These are phyloP conservation scores for Lamellibrachia columna DNA, from an alignment of 2,888 invertebrate species.

Conservation along the genomic window DNA sequence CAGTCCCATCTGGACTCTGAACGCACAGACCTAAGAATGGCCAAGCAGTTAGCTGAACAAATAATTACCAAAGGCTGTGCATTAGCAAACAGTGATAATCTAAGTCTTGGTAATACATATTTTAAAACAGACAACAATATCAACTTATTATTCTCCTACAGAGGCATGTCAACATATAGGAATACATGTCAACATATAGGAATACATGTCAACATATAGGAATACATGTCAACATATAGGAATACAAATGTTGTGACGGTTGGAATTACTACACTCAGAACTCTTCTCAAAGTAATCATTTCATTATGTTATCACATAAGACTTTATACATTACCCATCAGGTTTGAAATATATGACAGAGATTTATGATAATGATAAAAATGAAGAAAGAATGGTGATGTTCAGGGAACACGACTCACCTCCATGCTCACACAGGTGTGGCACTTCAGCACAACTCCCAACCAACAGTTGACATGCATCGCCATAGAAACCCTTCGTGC, in stretches of 20 bases:
- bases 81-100: not conserved
- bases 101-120: not conserved
- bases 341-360: not conserved
- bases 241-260: no score
- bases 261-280: no score
- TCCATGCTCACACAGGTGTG: not conserved
- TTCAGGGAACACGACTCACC: not conserved
- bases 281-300: no score
- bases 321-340: not conserved
- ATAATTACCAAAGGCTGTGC: not conserved
- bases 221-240: no score
- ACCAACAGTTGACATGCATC: not conserved
- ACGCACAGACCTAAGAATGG: not conserved
- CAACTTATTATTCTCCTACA: no score
- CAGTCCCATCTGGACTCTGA: not conserved
- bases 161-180: no score
- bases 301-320: no score
- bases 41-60: not conserved
- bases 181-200: no score
- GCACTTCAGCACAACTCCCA: not conserved
- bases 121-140: not conserved
- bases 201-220: no score
- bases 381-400: not conserved
- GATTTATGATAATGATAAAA: not conserved
- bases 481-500: constrained; percentile 6